These are phyloP conservation scores for Odontamblyopus lacepedii DNA, from an alignment of 2,797 vertebrate genomes.

Conservation along the genomic window DNA sequence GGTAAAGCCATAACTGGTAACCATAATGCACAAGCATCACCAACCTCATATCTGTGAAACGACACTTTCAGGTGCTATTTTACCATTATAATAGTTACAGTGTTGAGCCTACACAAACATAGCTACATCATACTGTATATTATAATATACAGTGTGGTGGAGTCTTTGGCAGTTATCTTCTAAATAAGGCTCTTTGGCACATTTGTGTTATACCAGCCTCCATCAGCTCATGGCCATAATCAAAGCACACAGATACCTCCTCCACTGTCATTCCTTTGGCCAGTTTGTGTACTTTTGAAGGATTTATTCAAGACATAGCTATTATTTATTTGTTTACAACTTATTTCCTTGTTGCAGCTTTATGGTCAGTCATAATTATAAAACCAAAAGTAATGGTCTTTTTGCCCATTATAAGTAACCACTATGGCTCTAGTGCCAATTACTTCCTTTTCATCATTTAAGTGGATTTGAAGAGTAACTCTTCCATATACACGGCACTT, in stretches of 20 bases:
- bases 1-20: constrained; percentile 1
- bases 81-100: not conserved
- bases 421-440: constrained; percentile 1
- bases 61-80: constrained; percentile 35
- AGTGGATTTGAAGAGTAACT: not conserved
- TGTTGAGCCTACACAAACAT: not conserved
- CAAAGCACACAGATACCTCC: constrained; percentile 73
- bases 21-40: not conserved
- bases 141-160: not conserved
- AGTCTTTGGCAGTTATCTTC: not conserved
- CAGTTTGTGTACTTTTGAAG: constrained; percentile 66
- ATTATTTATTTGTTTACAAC: constrained; percentile 76
- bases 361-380: constrained; percentile 41
- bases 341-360: constrained; percentile 60
- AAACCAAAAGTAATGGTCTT: constrained; percentile 7
- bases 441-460: not conserved
- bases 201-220: not conserved
- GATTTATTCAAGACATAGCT: constrained; percentile 54
- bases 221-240: constrained; percentile 18
- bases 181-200: not conserved
- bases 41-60: constrained; percentile 17
- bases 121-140: not conserved
- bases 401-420: not conserved
- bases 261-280: constrained; percentile 52
- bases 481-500: not conserved